Percentiles rank a stretch among this genome's conserved stretches.
Conservation (phyloP, 2,113 vertebrate genomes). For the Nerophis ophidion region DNA sequence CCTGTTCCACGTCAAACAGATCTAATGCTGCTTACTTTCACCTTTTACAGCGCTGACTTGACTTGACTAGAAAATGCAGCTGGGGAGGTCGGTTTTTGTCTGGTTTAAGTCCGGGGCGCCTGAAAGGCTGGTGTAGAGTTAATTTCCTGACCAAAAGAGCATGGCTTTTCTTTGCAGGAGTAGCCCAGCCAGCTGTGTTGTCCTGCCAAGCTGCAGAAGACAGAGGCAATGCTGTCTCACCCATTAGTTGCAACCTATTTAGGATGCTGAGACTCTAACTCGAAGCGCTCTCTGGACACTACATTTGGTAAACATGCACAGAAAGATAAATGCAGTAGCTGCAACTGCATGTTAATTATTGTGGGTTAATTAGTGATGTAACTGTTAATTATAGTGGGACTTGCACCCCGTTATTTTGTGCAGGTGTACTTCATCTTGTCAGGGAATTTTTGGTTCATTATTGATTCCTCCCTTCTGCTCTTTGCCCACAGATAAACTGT, state of each 20-base stretch:
- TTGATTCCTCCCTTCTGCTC: conserved; percentile 6
- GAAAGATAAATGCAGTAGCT: too few species aligned
- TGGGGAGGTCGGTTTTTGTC: too few species aligned
- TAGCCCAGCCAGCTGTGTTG: conserved; percentile 28
- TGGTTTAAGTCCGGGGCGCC: conserved; percentile 5
- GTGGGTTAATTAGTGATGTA: too few species aligned
- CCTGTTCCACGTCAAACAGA: conserved; percentile 1
- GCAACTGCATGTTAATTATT: too few species aligned
- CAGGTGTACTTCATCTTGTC: neutral
- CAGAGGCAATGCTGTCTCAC: conserved; percentile 45
- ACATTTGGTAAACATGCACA: neutral
- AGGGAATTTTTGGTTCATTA: neutral
- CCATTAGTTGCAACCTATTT: conserved; percentile 52
- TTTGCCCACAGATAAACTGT: conserved; percentile 53
- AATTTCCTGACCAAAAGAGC: conserved; percentile 33
- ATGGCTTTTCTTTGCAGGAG: conserved; percentile 24
- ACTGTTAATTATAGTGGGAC: too few species aligned
- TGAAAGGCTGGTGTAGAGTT: conserved; percentile 6
- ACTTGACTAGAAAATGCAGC: too few species aligned
- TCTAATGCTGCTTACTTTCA: too few species aligned
- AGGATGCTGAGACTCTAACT: conserved; percentile 49
- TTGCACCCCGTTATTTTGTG: neutral
- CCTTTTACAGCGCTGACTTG: too few species aligned
- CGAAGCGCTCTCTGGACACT: neutral
- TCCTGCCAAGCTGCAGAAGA: conserved; percentile 48